Evolutionary conservation across 2,888 invertebrate species (phyloP).

Genomic region (Dynastes maya): DNA sequence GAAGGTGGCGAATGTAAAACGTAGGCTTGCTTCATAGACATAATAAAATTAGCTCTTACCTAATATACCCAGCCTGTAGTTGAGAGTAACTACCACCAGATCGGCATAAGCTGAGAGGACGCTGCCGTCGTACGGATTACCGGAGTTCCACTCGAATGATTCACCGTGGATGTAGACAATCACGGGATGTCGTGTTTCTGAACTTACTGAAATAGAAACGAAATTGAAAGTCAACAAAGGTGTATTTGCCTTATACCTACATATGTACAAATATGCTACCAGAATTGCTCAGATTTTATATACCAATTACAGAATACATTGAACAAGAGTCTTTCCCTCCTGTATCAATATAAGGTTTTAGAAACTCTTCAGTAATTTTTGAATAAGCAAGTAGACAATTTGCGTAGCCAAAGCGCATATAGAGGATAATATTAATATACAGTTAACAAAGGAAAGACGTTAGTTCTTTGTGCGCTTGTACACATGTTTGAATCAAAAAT

Average conservation of each 20-base stretch:
- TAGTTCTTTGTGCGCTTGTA: too few relatives aligned
- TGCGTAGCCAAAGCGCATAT: too few relatives aligned
- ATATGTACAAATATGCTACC: neutral
- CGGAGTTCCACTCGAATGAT: slow-evolving; percentile 95
- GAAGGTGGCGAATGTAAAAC: slow-evolving; percentile 3
- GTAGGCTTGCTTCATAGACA: slow-evolving; percentile 24
- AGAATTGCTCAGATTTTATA: neutral
- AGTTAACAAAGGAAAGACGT: too few relatives aligned
- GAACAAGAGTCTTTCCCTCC: too few relatives aligned
- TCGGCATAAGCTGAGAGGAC: slow-evolving; percentile 93
- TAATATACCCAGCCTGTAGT: slow-evolving; percentile 94
- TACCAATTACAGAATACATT: neutral
- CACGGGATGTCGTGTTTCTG: slow-evolving; percentile 78
- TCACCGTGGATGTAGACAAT: slow-evolving; percentile 90
- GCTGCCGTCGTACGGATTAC: slow-evolving; percentile 97
- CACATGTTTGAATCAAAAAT: too few relatives aligned
- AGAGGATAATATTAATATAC: too few relatives aligned
- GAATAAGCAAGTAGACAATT: too few relatives aligned
- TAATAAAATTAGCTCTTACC: slow-evolving; percentile 71
- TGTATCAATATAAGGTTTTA: too few relatives aligned
- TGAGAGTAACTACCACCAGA: slow-evolving; percentile 95
- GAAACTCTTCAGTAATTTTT: too few relatives aligned
- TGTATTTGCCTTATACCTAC: too few relatives aligned
- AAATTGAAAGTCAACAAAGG: slow-evolving; percentile 28
- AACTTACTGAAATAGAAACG: slow-evolving; percentile 71